phyloP scores from a whole-genome alignment of 2,113 vertebrate species.

The Laticauda colubrina region DNA sequence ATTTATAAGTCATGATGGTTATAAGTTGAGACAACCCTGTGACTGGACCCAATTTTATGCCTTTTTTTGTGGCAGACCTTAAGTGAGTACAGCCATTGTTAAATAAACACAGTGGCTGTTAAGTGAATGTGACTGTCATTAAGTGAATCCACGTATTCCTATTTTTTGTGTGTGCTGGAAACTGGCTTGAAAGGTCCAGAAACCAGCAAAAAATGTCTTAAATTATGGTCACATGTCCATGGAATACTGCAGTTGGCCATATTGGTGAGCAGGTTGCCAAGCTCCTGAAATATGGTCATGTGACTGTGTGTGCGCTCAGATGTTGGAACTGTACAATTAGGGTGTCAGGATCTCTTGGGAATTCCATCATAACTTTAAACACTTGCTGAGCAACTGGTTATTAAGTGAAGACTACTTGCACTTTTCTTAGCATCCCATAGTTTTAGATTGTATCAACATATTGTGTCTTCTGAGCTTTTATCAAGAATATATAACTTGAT shows the following conservation, averaged over 20 bases:
- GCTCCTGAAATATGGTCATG: neutral
- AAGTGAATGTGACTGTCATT: neutral
- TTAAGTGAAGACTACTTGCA: neutral
- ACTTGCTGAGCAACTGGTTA: neutral
- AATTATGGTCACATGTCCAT: neutral
- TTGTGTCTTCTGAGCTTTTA: neutral
- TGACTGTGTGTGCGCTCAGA: neutral
- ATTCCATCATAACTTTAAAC: neutral
- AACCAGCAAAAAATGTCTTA: neutral
- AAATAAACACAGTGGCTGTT: neutral
- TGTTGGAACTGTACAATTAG: neutral
- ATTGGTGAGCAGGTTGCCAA: neutral
- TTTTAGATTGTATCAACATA: neutral
- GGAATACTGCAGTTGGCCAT: neutral
- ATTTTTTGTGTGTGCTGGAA: neutral
- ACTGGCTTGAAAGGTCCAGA: neutral
- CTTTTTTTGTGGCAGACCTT: neutral
- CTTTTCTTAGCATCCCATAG: neutral
- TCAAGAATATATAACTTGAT: neutral
- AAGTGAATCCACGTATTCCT: neutral
- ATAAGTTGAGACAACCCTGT: neutral
- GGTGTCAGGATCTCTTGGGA: neutral
- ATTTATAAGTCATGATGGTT: neutral
- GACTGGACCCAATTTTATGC: neutral
- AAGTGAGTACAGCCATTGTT: neutral